Conservation (phyloP, 2,888 invertebrate species). For the Crematogaster levior region DNA sequence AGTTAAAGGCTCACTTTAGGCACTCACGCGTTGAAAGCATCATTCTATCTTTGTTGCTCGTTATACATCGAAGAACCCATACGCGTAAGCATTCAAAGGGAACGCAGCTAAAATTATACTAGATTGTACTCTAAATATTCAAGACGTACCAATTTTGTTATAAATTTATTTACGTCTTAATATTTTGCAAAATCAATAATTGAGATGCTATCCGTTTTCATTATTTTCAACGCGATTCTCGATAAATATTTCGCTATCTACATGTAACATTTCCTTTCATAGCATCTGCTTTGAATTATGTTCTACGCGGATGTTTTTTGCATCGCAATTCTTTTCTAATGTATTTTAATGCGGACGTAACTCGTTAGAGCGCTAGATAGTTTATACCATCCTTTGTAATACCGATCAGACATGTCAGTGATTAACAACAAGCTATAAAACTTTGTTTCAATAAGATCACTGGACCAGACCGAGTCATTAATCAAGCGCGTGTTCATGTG, state of each 20-base stretch:
- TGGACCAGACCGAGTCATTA: slow-evolving; percentile 26
- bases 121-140: background rate
- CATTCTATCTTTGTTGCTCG: too few species aligned
- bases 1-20: too few species aligned
- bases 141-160: background rate
- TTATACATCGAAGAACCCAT: too few species aligned
- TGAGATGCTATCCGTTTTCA: slow-evolving; percentile 12
- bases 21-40: too few species aligned
- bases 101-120: background rate
- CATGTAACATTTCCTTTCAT: slow-evolving; percentile 63
- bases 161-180: slow-evolving; percentile 1
- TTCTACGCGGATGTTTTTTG: slow-evolving; percentile 66
- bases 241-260: background rate
- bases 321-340: slow-evolving; percentile 54
- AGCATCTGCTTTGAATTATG: slow-evolving; percentile 77
- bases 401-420: slow-evolving; percentile 21
- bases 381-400: slow-evolving; percentile 33
- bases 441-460: slow-evolving; percentile 17
- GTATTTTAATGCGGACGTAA: slow-evolving; percentile 22
- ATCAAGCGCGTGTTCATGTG: slow-evolving; percentile 46
- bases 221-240: slow-evolving; percentile 47
- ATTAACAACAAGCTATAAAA: slow-evolving; percentile 24
- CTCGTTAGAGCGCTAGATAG: slow-evolving; percentile 27
- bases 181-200: background rate
- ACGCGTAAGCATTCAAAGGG: too few species aligned